These are phyloP conservation scores for Apodemus sylvaticus DNA, from an alignment of 2,113 vertebrate species.

Conservation along the genomic window DNA sequence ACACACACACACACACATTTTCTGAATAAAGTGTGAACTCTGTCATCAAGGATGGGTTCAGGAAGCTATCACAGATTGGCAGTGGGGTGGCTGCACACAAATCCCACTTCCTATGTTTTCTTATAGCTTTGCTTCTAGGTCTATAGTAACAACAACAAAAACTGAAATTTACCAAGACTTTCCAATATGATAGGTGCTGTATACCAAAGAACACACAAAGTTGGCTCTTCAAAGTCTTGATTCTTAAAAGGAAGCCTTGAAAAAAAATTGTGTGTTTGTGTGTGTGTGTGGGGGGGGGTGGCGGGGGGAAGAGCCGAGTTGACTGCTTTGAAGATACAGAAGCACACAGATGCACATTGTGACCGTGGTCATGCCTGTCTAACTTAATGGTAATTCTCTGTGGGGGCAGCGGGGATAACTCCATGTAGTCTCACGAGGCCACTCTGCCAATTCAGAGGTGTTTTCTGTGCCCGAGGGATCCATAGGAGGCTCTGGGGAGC, in stretches of 20 bases:
- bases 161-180: not conserved
- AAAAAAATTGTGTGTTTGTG: not conserved
- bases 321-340: not conserved
- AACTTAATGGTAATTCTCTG: accelerated
- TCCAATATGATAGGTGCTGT: not conserved
- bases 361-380: too few species aligned
- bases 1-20: too few species aligned
- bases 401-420: accelerated
- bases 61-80: not conserved
- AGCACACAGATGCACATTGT: not conserved
- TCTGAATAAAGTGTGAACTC: too few species aligned
- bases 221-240: accelerated
- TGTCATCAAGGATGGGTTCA: accelerated
- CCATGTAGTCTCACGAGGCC: accelerated
- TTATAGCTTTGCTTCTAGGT: too few species aligned
- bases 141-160: accelerated
- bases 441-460: accelerated
- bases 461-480: not conserved
- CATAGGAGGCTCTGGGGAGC: not conserved
- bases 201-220: not conserved
- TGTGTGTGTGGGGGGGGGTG: too few species aligned
- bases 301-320: not conserved
- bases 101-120: too few species aligned
- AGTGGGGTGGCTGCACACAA: accelerated
- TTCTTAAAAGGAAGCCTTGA: not conserved